Evolutionary conservation across 1,140 invertebrate species (phyloP).

Genomic region (Lepidotrigona ventralis): DNA sequence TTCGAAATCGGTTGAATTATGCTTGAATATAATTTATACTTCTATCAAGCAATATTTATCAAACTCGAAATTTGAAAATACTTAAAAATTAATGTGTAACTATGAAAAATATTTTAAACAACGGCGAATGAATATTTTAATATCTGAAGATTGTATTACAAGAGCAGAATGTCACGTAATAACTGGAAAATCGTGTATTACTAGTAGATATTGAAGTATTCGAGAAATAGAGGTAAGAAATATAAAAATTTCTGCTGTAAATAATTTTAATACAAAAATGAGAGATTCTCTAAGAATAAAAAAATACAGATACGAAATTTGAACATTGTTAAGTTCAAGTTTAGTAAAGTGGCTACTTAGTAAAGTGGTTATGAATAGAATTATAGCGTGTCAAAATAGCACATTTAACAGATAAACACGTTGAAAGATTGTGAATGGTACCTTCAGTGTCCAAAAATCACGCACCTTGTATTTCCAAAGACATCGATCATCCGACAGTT

Average conservation of each 20-base stretch:
- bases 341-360: background rate
- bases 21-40: background rate
- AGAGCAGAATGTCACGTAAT: too few relatives aligned
- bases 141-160: too few relatives aligned
- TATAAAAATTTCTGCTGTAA: too few relatives aligned
- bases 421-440: constrained; percentile 39
- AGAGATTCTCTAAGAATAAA: background rate
- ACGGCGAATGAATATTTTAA: background rate
- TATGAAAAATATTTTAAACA: background rate
- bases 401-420: constrained; percentile 10
- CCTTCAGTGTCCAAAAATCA: constrained; percentile 43
- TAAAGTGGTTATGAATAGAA: background rate
- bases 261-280: background rate
- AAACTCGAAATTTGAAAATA: background rate
- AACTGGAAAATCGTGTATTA: too few relatives aligned
- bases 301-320: background rate
- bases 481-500: constrained; percentile 72
- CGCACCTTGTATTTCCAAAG: constrained; percentile 31
- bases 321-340: background rate
- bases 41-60: background rate
- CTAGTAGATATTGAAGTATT: too few relatives aligned
- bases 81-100: background rate
- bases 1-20: background rate
- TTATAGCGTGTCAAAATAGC: background rate
- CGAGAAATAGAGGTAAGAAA: too few relatives aligned